phyloP scores from a whole-genome alignment of 92 coral and sea anemone species.

The Porites evermanni region DNA sequence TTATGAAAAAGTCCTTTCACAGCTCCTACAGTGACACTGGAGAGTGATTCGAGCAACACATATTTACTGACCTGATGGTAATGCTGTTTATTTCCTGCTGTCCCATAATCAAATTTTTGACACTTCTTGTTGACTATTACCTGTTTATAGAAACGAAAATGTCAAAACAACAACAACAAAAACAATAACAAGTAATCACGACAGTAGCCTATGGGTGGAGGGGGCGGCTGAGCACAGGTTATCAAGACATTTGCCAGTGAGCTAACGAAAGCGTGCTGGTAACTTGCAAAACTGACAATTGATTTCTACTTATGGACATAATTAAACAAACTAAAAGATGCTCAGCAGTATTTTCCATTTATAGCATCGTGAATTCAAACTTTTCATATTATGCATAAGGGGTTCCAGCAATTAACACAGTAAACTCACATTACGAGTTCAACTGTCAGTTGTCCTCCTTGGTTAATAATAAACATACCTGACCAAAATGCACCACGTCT shows the following conservation, averaged over 20 bases:
- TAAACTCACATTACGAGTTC: background rate
- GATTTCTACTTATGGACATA: too few species aligned
- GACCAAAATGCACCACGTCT: constrained; percentile 84
- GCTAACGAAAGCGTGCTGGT: background rate
- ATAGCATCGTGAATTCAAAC: too few species aligned
- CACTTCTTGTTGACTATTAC: constrained; percentile 61
- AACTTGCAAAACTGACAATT: too few species aligned
- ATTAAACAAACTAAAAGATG: too few species aligned
- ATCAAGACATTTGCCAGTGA: background rate
- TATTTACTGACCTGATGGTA: constrained; percentile 70
- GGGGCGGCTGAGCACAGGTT: too few species aligned
- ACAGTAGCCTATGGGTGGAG: background rate
- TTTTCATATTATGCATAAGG: too few species aligned
- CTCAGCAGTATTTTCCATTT: too few species aligned
- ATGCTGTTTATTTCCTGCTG: constrained; percentile 69
- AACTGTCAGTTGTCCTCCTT: too few species aligned
- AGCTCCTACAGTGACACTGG: background rate
- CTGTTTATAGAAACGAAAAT: constrained; percentile 14
- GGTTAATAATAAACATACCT: constrained; percentile 54
- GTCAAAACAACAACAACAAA: background rate
- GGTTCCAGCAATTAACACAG: background rate
- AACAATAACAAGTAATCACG: background rate
- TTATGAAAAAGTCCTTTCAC: too few species aligned
- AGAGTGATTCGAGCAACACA: background rate
- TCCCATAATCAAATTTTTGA: constrained; percentile 79